Conservation (phyloP, 2,113 vertebrate genomes). For the Callithrix jacchus region DNA sequence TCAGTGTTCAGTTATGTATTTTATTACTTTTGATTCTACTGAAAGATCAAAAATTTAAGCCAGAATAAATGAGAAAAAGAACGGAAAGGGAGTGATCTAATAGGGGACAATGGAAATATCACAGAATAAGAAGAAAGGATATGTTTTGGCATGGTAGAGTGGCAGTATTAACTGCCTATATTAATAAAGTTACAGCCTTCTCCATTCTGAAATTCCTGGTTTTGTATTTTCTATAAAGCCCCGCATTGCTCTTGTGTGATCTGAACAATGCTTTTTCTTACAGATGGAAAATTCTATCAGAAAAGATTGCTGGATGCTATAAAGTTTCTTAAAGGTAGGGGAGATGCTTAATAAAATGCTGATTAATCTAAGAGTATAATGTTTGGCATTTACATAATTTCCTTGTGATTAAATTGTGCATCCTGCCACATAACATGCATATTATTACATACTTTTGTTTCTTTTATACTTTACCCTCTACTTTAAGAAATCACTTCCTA, state of each 20-base stretch:
- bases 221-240: too few species aligned
- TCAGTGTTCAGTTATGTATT: neutral
- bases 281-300: conserved; percentile 44
- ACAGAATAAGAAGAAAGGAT: neutral
- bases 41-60: neutral
- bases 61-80: neutral
- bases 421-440: neutral
- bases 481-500: neutral
- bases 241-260: too few species aligned
- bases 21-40: neutral
- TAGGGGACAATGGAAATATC: neutral
- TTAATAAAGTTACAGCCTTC: neutral
- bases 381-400: neutral
- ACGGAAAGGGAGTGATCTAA: neutral
- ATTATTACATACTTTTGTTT: neutral
- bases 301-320: conserved; percentile 41
- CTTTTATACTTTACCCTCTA: neutral
- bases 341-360: neutral
- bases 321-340: conserved; percentile 42
- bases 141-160: neutral
- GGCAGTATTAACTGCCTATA: neutral
- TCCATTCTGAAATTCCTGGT: too few species aligned
- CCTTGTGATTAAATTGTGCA: neutral
- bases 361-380: neutral
- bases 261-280: neutral